Percentiles rank a stretch among this genome's conserved stretches.
Conservation (phyloP, 2,888 invertebrate genomes). For the Drosophila longiperda region DNA sequence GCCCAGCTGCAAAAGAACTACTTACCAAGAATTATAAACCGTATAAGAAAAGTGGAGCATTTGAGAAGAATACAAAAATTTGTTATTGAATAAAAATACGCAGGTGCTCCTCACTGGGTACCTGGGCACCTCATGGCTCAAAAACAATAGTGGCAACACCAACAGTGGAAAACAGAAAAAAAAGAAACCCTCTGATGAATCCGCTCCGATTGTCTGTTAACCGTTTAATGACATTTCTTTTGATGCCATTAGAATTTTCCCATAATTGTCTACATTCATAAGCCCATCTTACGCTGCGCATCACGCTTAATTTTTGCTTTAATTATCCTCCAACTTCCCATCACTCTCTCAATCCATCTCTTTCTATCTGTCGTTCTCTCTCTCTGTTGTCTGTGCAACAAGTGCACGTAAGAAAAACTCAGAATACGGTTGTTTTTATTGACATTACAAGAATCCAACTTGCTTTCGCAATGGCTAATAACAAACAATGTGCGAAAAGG, state of each 20-base stretch:
- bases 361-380: not conserved
- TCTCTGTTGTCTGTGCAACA: not conserved
- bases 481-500: constrained; percentile 10
- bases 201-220: constrained; percentile 60
- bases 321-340: constrained; percentile 59
- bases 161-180: not conserved
- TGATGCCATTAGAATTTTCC: constrained; percentile 71
- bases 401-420: constrained; percentile 21
- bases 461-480: constrained; percentile 5
- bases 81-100: constrained; percentile 55
- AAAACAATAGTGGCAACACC: constrained; percentile 7
- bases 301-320: constrained; percentile 63
- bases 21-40: constrained; percentile 66
- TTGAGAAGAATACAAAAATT: constrained; percentile 27
- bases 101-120: constrained; percentile 43
- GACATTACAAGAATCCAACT: constrained; percentile 1
- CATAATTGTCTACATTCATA: constrained; percentile 67
- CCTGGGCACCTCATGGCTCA: constrained; percentile 40
- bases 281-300: constrained; percentile 37
- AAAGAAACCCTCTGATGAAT: constrained; percentile 31
- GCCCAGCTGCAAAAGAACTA: constrained; percentile 56
- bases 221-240: constrained; percentile 75
- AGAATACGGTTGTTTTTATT: constrained; percentile 19
- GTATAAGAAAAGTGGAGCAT: constrained; percentile 41
- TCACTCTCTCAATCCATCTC: constrained; percentile 13